These are phyloP conservation scores for Drosophila bipectinata DNA, from an alignment of 1,140 invertebrate genomes.

Conservation along the genomic window DNA sequence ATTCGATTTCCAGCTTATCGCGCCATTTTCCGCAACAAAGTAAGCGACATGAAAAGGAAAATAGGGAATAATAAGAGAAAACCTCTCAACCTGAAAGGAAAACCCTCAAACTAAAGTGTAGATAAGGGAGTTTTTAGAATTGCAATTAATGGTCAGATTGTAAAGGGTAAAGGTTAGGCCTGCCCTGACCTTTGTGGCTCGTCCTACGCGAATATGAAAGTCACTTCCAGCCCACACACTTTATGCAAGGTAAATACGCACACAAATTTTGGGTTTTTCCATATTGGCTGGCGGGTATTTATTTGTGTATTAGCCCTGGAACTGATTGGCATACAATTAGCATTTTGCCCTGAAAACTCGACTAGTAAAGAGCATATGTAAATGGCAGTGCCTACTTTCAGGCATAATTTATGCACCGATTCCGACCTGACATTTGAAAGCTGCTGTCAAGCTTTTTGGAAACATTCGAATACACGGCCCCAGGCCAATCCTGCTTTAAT, in stretches of 20 bases:
- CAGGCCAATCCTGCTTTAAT: slow-evolving; percentile 10
- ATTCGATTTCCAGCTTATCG: slow-evolving; percentile 40
- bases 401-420: slow-evolving; percentile 48
- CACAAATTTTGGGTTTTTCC: slow-evolving; percentile 1
- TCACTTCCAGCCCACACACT: slow-evolving; percentile 3
- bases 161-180: neutral
- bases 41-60: slow-evolving; percentile 28
- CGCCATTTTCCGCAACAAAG: slow-evolving; percentile 74
- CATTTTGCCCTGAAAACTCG: slow-evolving; percentile 34
- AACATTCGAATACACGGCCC: slow-evolving; percentile 10
- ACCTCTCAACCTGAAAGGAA: neutral
- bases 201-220: slow-evolving; percentile 9
- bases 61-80: neutral
- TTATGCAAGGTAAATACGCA: neutral
- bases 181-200: slow-evolving; percentile 10
- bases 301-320: neutral
- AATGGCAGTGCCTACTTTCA: slow-evolving; percentile 61
- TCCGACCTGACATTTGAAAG: slow-evolving; percentile 28
- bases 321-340: slow-evolving; percentile 35
- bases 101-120: neutral
- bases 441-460: slow-evolving; percentile 46
- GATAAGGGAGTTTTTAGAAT: neutral
- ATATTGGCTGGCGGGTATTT: slow-evolving; percentile 1
- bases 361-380: slow-evolving; percentile 31
- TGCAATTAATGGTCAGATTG: neutral